A percentile compares a stretch with the other conserved stretches of the same genome.
Evolutionary conservation across 2,888 invertebrate species (phyloP).

Genomic region (Parochlus steinenii): DNA sequence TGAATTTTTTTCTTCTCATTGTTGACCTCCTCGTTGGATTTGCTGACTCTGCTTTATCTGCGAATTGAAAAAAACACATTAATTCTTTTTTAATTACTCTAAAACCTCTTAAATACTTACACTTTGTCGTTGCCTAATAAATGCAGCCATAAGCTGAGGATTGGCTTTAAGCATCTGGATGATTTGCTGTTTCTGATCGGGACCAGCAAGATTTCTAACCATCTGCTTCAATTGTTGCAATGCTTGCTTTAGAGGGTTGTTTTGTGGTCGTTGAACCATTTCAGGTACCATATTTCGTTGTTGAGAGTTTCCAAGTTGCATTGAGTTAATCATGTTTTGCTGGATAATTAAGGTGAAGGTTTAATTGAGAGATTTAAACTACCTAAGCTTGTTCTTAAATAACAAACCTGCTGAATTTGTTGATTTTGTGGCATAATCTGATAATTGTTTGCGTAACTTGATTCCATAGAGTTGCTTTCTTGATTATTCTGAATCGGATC

Average conservation of each 20-base stretch:
- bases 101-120: slow-evolving; percentile 5
- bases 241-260: slow-evolving; percentile 42
- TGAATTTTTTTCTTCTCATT: no score
- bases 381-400: slow-evolving; percentile 14
- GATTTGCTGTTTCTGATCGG: slow-evolving; percentile 82
- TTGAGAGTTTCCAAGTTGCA: slow-evolving; percentile 22
- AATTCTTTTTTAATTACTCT: no score
- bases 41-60: slow-evolving; percentile 39
- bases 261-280: slow-evolving; percentile 19
- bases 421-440: slow-evolving; percentile 31
- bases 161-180: slow-evolving; percentile 82
- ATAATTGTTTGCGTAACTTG: slow-evolving; percentile 28
- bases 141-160: slow-evolving; percentile 89
- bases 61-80: no score
- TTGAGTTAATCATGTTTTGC: slow-evolving; percentile 27
- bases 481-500: no score
- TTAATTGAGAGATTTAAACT: slow-evolving; percentile 16
- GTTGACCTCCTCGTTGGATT: slow-evolving; percentile 36
- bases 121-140: slow-evolving; percentile 65
- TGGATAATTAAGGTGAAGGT: slow-evolving; percentile 12
- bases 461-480: slow-evolving; percentile 34
- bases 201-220: slow-evolving; percentile 64
- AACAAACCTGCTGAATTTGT: slow-evolving; percentile 22
- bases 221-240: slow-evolving; percentile 79
- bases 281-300: slow-evolving; percentile 16